These are phyloP conservation scores for Mystacornis crossleyi DNA, from an alignment of 2,113 vertebrate species.

Conservation along the genomic window DNA sequence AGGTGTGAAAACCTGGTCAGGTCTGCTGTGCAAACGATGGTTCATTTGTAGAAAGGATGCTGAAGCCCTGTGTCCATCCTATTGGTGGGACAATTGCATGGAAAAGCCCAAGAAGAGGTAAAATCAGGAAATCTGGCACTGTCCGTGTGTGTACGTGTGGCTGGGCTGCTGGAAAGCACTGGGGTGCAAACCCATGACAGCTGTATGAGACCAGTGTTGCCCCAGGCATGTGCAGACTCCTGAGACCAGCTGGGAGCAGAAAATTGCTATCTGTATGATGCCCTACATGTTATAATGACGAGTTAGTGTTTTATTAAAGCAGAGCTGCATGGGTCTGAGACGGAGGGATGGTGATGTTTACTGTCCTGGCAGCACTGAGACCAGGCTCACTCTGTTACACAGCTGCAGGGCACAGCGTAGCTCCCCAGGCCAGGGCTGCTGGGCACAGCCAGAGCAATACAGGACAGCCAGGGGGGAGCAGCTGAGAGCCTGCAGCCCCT, in stretches of 20 bases:
- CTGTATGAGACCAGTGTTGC: not conserved
- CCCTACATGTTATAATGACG: not conserved
- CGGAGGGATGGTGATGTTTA: not conserved
- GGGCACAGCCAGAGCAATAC: not conserved
- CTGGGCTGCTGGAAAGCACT: not conserved
- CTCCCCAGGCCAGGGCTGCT: not conserved
- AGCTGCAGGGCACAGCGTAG: not conserved
- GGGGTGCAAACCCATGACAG: not conserved
- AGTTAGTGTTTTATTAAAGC: not conserved
- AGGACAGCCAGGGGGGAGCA: not conserved
- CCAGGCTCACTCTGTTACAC: not conserved
- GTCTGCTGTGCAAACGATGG: not conserved
- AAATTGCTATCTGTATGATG: not conserved
- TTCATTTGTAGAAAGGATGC: not conserved
- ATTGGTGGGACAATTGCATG: not conserved
- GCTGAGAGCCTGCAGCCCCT: not conserved
- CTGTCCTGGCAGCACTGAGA: not conserved
- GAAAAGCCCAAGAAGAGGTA: not conserved
- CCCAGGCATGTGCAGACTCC: not conserved
- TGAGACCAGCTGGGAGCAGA: not conserved
- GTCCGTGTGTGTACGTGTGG: rapidly evolving
- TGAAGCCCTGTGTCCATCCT: not conserved
- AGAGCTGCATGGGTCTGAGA: not conserved
- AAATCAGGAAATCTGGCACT: not conserved
- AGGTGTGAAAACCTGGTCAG: not conserved